These are phyloP conservation scores for Crax fasciolata DNA, from an alignment of 2,797 vertebrate genomes.

Conservation along the genomic window DNA sequence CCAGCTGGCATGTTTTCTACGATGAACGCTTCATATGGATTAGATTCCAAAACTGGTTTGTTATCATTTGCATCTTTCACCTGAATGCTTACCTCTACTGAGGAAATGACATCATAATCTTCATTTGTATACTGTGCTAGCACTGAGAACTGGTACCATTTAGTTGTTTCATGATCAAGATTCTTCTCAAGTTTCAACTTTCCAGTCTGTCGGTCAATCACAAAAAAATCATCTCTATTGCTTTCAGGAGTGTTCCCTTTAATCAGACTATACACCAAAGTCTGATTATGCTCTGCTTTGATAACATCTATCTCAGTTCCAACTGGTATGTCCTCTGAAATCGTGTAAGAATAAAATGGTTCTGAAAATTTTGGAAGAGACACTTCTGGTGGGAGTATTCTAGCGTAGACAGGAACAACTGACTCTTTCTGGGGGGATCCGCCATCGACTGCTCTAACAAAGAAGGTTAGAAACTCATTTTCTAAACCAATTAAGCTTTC, in stretches of 20 bases:
- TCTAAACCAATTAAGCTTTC: constrained; percentile 98
- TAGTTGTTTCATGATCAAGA: constrained; percentile 94
- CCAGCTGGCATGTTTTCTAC: constrained; percentile 94
- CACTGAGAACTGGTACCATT: constrained; percentile 96
- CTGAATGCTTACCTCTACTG: constrained; percentile 92
- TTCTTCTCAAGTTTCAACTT: constrained; percentile 93
- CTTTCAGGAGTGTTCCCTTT: constrained; percentile 94
- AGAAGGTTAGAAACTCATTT: constrained; percentile 92
- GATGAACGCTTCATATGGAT: constrained; percentile 91
- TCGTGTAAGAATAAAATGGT: constrained; percentile 90
- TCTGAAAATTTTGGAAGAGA: constrained; percentile 92
- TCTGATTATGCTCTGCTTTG: constrained; percentile 87
- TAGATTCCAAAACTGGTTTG: constrained; percentile 91
- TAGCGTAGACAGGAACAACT: constrained; percentile 91
- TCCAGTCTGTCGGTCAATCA: constrained; percentile 91
- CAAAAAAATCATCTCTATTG: constrained; percentile 92
- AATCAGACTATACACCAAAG: constrained; percentile 88
- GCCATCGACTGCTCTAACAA: constrained; percentile 92
- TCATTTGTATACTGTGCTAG: constrained; percentile 84
- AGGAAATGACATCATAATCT: constrained; percentile 86
- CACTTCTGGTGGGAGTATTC: constrained; percentile 91
- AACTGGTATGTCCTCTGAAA: constrained; percentile 92
- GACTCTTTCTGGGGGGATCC: constrained; percentile 91
- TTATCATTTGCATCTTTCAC: constrained; percentile 97
- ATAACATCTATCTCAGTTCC: constrained; percentile 94